Base-by-base conservation (phyloP, 2,113 vertebrate species). In the Solea senegalensis region DNA sequence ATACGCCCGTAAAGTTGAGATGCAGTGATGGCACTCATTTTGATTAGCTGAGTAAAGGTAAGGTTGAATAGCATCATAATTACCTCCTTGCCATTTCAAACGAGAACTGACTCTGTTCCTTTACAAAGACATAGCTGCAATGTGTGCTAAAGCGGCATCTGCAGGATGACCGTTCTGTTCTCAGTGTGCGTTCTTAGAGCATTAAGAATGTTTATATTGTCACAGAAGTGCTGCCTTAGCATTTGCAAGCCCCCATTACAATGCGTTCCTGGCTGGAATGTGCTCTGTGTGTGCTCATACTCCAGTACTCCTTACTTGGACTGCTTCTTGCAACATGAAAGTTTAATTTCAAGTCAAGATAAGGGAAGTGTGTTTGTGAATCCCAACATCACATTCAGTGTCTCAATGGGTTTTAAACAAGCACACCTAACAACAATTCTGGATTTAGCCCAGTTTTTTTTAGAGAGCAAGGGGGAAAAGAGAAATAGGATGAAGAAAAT, bases 291-390 rank as follows among this genome's bases (percentile, higher is more conserved):
- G 21, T 6, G 3, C 50, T 64, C 41, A 68, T 28, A 53, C 70
- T 50, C 21, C 71, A 63, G 63, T 60, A 46, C 27, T 64, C 55
- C 49, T 49, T 41, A 69, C 49, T 51, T 54, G 62, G 48, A 58
- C 14, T 54, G 72, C 57, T 51, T 73, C 48, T 40, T 43, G 48
- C 43, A 46, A 34, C 15, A 81, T 87, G 45, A 78, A 86, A 79
- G 53, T 82, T 89, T 86, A 52, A 89, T 84, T 76, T 72, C 9
- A 62, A 78, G 73, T 85, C 82, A 53, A 75, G 57, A 50, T 63
- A 28, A 83, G 76, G 80, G 63, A 83, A 34, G 55, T 73, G 61
- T 71, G 74, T 75, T 81, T 76, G 70, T 65, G 44, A 27, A 34
- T 68, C 28, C 61, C 6, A 14, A 52, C 58, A 52, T 84, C 44